Evolutionary conservation across 37 sponge, comb jelly and placozoan genomes (phyloP).

Genomic region (Axinella damicornis): DNA sequence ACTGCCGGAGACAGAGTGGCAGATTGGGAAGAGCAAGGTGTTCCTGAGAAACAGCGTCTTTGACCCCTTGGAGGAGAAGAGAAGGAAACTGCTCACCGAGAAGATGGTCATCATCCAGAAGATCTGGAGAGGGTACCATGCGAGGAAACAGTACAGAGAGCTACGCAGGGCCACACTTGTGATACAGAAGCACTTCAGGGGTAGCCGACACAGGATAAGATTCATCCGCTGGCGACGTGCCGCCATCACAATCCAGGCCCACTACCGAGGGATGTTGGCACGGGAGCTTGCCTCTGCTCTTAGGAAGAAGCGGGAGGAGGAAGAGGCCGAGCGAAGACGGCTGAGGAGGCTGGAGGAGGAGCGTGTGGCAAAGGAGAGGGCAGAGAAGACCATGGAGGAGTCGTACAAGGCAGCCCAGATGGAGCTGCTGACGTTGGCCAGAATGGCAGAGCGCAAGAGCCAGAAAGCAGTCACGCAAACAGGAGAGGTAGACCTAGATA

Average conservation of each 20-base stretch:
- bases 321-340: conserved; percentile 73
- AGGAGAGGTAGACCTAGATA: conserved; percentile 83
- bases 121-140: conserved; percentile 76
- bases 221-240: conserved; percentile 80
- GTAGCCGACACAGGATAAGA: conserved; percentile 58
- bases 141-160: conserved; percentile 53
- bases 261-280: conserved; percentile 87
- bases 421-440: conserved; percentile 88
- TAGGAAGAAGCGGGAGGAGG: conserved; percentile 66
- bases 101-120: conserved; percentile 88
- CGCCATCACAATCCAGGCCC: conserved; percentile 83
- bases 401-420: conserved; percentile 82
- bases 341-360: conserved; percentile 73
- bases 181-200: conserved; percentile 83
- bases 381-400: conserved; percentile 71
- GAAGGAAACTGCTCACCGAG: conserved; percentile 66
- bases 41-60: conserved; percentile 92
- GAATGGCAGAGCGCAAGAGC: conserved; percentile 85
- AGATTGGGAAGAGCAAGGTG: conserved; percentile 91
- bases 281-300: conserved; percentile 83
- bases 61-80: conserved; percentile 89
- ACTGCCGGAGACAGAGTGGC: conserved; percentile 95
- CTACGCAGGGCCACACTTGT: conserved; percentile 53
- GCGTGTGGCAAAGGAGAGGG: conserved; percentile 60
- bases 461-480: conserved; percentile 51